A percentile compares a stretch with the other conserved stretches of the same genome.
Conservation (phyloP, 2,113 vertebrate species). For the Penelope pileata region DNA sequence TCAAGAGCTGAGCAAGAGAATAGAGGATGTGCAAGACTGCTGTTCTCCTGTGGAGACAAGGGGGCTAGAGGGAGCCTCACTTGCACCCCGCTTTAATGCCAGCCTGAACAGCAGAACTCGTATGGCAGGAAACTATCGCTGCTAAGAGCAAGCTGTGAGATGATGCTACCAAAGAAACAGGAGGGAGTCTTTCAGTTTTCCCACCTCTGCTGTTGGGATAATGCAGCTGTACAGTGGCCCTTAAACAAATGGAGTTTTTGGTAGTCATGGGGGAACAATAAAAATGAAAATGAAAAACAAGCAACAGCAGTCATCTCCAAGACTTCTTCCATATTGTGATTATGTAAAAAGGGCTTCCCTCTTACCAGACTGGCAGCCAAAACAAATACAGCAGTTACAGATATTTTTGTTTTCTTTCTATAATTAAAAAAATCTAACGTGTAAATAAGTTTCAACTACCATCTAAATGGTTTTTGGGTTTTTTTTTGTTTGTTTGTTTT, state of each 20-base stretch:
- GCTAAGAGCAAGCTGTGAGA: background rate
- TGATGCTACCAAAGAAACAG: background rate
- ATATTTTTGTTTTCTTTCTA: background rate
- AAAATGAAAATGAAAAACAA: background rate
- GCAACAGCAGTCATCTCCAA: background rate
- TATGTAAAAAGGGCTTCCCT: background rate
- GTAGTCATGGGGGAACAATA: no score
- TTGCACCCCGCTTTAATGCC: background rate
- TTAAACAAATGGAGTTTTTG: background rate
- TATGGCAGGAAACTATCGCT: background rate
- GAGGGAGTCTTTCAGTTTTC: background rate
- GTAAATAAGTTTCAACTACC: background rate
- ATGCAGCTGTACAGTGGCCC: background rate
- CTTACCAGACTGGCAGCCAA: background rate
- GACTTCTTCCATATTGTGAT: background rate
- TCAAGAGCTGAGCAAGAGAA: background rate
- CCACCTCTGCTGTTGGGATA: background rate
- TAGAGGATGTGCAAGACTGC: background rate
- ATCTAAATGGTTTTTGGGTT: background rate
- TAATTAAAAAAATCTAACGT: background rate
- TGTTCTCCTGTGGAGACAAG: background rate
- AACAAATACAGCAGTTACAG: background rate
- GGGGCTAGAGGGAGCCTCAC: background rate
- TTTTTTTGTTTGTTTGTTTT: background rate
- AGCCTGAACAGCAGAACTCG: background rate